phyloP scores from a whole-genome alignment of 2,797 vertebrate genomes.

The Sebastes diaconus region DNA sequence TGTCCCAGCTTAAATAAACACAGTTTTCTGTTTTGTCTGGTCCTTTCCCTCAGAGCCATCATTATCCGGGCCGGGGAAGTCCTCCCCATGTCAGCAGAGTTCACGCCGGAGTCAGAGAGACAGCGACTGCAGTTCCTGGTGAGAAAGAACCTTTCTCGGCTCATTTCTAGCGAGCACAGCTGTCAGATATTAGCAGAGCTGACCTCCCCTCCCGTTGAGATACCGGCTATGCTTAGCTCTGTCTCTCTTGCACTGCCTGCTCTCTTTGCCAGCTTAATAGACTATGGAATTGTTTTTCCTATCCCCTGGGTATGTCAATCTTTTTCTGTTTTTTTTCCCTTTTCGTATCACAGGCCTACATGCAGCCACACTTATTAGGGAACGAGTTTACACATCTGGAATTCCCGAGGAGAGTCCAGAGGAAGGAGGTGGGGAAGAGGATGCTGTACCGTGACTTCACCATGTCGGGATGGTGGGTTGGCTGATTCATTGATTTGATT shows the following conservation, averaged over 20 bases:
- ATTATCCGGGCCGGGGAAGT: slow-evolving; percentile 93
- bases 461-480: slow-evolving; percentile 96
- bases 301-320: slow-evolving; percentile 41
- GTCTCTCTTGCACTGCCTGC: slow-evolving; percentile 35
- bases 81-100: slow-evolving; percentile 95
- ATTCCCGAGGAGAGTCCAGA: slow-evolving; percentile 96
- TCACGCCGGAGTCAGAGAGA: slow-evolving; percentile 96
- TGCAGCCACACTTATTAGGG: slow-evolving; percentile 97
- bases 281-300: slow-evolving; percentile 61
- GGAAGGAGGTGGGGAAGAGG: slow-evolving; percentile 96
- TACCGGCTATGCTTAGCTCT: slow-evolving; percentile 34
- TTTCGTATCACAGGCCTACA: slow-evolving; percentile 86
- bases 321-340: slow-evolving; percentile 9
- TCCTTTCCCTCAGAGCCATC: slow-evolving; percentile 87
- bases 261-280: slow-evolving; percentile 50
- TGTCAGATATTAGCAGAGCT: slow-evolving; percentile 56
- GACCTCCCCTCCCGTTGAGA: slow-evolving; percentile 53
- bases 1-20: slow-evolving; percentile 20
- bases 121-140: slow-evolving; percentile 98
- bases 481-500: neutral
- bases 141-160: slow-evolving; percentile 48
- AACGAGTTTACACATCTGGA: slow-evolving; percentile 99
- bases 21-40: slow-evolving; percentile 34
- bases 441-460: slow-evolving; percentile 98
- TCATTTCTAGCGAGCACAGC: slow-evolving; percentile 41